Percentiles rank a stretch among this genome's conserved stretches.
Conservation (phyloP, 2,113 vertebrate species). For the Artemisiospiza belli region DNA sequence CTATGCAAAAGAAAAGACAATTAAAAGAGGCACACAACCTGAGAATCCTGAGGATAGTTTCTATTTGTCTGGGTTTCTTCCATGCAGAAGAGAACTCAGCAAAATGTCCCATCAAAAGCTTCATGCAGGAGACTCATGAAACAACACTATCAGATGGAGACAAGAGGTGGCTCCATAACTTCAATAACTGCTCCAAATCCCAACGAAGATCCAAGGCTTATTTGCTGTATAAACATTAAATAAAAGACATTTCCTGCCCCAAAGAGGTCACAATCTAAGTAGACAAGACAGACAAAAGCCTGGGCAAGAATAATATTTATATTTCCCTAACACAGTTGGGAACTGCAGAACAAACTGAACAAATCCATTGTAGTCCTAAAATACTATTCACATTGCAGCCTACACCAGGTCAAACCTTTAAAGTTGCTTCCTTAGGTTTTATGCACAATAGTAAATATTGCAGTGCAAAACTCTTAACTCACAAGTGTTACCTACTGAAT, state of each 20-base stretch:
- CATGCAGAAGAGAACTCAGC: background rate
- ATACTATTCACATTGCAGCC: background rate
- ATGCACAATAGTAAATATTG: background rate
- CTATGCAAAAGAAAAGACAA: background rate
- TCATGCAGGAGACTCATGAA: background rate
- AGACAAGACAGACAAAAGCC: conserved; percentile 23
- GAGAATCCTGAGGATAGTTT: background rate
- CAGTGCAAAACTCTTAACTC: background rate
- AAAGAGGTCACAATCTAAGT: background rate
- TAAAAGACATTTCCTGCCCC: background rate
- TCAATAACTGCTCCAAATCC: background rate
- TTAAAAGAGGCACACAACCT: background rate
- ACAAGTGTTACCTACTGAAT: background rate
- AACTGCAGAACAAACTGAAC: background rate
- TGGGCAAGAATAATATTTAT: conserved; percentile 18
- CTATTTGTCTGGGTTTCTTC: background rate
- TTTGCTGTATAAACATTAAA: conserved; percentile 2
- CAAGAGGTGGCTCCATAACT: background rate
- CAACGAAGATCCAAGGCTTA: background rate
- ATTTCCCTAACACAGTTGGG: background rate
- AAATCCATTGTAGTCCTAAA: background rate
- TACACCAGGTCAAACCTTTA: background rate
- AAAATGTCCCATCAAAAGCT: accelerated
- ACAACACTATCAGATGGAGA: background rate
- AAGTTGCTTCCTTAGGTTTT: background rate